Conservation (phyloP, 2,888 invertebrate species). For the Apamea epomidion region DNA sequence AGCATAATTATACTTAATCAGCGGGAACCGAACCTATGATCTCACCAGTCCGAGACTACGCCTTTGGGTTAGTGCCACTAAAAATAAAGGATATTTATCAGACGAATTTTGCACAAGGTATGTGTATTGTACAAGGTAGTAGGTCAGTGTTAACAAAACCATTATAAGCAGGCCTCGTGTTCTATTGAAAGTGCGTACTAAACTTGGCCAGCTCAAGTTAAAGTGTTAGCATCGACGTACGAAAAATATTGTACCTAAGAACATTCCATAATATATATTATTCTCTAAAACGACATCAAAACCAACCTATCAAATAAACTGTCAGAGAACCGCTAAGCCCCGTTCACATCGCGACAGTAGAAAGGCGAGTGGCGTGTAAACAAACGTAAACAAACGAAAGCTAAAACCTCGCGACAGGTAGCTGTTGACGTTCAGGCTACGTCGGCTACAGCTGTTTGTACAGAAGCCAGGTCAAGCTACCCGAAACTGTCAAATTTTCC, state of each 20-base stretch:
- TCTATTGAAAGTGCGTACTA: too few relatives aligned
- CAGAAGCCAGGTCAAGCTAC: too few relatives aligned
- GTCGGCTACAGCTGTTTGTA: constrained; percentile 25
- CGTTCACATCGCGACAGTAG: neutral
- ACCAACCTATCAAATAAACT: neutral
- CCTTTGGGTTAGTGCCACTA: too few relatives aligned
- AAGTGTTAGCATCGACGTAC: neutral
- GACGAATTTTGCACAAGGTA: too few relatives aligned
- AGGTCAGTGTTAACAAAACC: too few relatives aligned
- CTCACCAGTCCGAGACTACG: too few relatives aligned
- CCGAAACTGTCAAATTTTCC: too few relatives aligned
- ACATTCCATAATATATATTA: neutral
- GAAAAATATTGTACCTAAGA: neutral
- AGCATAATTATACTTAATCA: neutral
- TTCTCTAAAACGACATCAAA: neutral
- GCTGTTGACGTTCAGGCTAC: constrained; percentile 21
- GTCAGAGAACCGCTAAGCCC: neutral
- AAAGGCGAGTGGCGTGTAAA: constrained; percentile 15
- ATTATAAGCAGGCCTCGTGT: too few relatives aligned
- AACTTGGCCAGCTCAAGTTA: neutral
- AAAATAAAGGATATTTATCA: too few relatives aligned
- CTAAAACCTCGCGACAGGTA: constrained; percentile 14
- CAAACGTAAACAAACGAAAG: constrained; percentile 27
- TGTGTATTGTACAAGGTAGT: neutral
- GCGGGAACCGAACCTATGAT: neutral